phyloP scores from a whole-genome alignment of 2,113 vertebrate genomes.

The Anguilla japonica region DNA sequence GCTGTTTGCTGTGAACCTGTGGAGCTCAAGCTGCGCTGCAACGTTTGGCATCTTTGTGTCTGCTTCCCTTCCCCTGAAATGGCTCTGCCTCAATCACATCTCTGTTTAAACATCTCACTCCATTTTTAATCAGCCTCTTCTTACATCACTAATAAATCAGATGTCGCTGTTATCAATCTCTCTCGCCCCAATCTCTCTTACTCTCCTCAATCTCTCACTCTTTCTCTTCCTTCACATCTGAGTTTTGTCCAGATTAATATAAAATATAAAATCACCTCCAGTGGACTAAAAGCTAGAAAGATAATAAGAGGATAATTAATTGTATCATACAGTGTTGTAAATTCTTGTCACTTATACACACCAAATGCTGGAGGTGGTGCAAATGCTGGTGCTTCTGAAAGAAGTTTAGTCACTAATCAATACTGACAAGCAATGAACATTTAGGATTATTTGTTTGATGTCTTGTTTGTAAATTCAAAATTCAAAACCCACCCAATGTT shows the following conservation, averaged over 20 bases:
- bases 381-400: too few relatives aligned
- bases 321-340: background rate
- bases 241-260: too few relatives aligned
- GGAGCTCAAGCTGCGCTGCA: constrained; percentile 20
- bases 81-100: constrained; percentile 50
- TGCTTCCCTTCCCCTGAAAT: constrained; percentile 21
- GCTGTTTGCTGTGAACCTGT: constrained; percentile 54
- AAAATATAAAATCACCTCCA: too few relatives aligned
- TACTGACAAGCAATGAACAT: background rate
- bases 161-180: background rate
- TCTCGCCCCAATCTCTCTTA: background rate
- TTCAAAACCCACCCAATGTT: background rate
- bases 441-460: background rate
- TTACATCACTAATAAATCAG: background rate
- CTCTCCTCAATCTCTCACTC: background rate
- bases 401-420: too few relatives aligned
- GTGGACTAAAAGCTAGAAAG: background rate
- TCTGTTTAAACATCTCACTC: constrained; percentile 35
- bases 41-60: constrained; percentile 20
- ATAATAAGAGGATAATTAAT: background rate
- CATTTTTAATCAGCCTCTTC: background rate
- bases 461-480: background rate
- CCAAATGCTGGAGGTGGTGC: too few relatives aligned
- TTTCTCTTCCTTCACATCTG: background rate
- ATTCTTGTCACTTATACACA: too few relatives aligned